Evolutionary conservation across 2,888 invertebrate genomes (phyloP).

Genomic region (Eupithecia tripunctaria): DNA sequence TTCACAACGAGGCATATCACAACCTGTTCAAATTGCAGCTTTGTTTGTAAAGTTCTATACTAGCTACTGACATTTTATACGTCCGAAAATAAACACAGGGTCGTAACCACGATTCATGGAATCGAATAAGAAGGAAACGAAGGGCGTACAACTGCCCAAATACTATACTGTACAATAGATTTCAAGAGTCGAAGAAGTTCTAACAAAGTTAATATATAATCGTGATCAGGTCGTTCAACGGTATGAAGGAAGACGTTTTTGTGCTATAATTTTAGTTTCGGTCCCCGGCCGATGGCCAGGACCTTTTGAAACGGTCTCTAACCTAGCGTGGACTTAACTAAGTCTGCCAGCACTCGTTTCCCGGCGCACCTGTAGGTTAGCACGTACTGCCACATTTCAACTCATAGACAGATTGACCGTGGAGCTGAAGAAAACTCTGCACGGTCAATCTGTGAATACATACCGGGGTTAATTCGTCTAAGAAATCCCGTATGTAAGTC

Average conservation of each 20-base stretch:
- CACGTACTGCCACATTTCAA: slow-evolving; percentile 64
- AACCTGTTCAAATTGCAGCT: slow-evolving; percentile 85
- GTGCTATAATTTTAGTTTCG: slow-evolving; percentile 74
- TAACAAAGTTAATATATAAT: slow-evolving; percentile 79
- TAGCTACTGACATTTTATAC: slow-evolving; percentile 82
- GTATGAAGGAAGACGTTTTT: slow-evolving; percentile 84
- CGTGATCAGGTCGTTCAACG: slow-evolving; percentile 80
- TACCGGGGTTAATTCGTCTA: slow-evolving; percentile 50
- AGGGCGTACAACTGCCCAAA: slow-evolving; percentile 79
- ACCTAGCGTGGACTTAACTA: slow-evolving; percentile 65
- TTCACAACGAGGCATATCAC: slow-evolving; percentile 84
- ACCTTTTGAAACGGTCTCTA: slow-evolving; percentile 67
- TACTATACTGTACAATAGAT: slow-evolving; percentile 81
- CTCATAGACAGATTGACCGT: slow-evolving; percentile 52
- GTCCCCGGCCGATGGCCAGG: slow-evolving; percentile 59
- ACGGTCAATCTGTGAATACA: slow-evolving; percentile 35
- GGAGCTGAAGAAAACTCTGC: slow-evolving; percentile 52
- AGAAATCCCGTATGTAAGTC: slow-evolving; percentile 52
- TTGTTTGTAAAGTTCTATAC: slow-evolving; percentile 84
- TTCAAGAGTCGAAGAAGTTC: slow-evolving; percentile 78
- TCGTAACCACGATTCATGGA: slow-evolving; percentile 83
- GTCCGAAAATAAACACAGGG: slow-evolving; percentile 83
- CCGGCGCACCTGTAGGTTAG: slow-evolving; percentile 54
- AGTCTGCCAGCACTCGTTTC: slow-evolving; percentile 50
- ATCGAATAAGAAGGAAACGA: slow-evolving; percentile 81